A percentile compares a stretch with the other conserved stretches of the same genome.
phyloP scores from a whole-genome alignment of 2,888 invertebrate species.

The Flexamia atlantica region DNA sequence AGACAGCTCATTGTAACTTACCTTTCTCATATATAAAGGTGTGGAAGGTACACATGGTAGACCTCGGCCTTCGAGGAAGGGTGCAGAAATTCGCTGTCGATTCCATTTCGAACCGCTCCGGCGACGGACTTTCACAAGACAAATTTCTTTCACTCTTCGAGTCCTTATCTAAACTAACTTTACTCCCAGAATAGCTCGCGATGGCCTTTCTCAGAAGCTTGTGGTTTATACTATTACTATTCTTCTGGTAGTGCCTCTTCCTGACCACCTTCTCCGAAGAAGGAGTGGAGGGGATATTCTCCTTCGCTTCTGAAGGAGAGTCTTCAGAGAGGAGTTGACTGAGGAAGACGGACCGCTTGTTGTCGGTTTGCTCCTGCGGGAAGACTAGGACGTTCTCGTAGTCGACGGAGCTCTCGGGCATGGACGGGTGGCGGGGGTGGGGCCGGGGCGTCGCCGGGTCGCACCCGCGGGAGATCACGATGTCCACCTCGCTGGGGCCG shows the following conservation, averaged over 20 bases:
- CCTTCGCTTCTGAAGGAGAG: constrained; percentile 19
- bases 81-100: constrained; percentile 84
- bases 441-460: constrained; percentile 57
- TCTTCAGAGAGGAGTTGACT: constrained; percentile 61
- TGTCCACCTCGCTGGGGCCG: constrained; percentile 81
- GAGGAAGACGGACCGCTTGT: constrained; percentile 61
- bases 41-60: constrained; percentile 83
- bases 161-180: constrained; percentile 36
- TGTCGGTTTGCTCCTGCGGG: constrained; percentile 72
- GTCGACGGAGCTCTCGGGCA: constrained; percentile 85
- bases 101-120: constrained; percentile 62
- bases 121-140: constrained; percentile 21
- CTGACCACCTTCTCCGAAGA: constrained; percentile 54
- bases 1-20: background rate
- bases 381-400: constrained; percentile 79
- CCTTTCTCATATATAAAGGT: constrained; percentile 87
- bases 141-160: constrained; percentile 51
- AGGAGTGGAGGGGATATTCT: constrained; percentile 1
- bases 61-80: constrained; percentile 83
- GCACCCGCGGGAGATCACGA: constrained; percentile 79
- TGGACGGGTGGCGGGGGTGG: constrained; percentile 68
- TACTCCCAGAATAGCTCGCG: constrained; percentile 77
- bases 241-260: constrained; percentile 79
- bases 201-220: constrained; percentile 79
- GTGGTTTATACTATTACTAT: constrained; percentile 80